Evolutionary conservation across 2,888 invertebrate species (phyloP).

Genomic region (Leptopilina drosophilae): DNA sequence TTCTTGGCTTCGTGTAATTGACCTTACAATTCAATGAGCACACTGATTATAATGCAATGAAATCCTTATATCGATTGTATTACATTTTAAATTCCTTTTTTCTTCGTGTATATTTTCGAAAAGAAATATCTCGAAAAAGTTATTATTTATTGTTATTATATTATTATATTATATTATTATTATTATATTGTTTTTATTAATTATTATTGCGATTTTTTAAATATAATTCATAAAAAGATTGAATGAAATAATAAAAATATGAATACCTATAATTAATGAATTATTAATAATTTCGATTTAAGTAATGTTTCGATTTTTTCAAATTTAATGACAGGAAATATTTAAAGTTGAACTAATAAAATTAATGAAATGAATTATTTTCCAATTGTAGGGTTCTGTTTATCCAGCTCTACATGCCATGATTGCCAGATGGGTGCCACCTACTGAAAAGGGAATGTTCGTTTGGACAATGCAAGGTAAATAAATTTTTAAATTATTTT

Average conservation of each 20-base stretch:
- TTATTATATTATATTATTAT: too few relatives aligned
- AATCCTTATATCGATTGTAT: slow-evolving; percentile 23
- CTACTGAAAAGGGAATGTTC: slow-evolving; percentile 87
- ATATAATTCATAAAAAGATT: too few relatives aligned
- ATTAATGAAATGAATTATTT: neutral
- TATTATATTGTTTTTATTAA: too few relatives aligned
- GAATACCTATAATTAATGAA: too few relatives aligned
- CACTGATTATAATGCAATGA: slow-evolving; percentile 2
- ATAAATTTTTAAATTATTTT: neutral
- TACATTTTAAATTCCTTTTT: neutral
- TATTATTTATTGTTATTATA: too few relatives aligned
- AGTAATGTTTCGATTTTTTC: too few relatives aligned
- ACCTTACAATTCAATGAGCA: slow-evolving; percentile 5
- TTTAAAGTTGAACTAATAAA: neutral
- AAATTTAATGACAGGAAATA: neutral
- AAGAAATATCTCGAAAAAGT: too few relatives aligned
- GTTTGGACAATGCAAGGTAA: slow-evolving; percentile 81
- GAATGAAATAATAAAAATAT: too few relatives aligned
- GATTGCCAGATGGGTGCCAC: slow-evolving; percentile 87
- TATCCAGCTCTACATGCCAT: slow-evolving; percentile 84
- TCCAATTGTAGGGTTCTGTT: slow-evolving; percentile 78
- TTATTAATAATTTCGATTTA: too few relatives aligned
- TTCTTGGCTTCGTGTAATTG: slow-evolving; percentile 23
- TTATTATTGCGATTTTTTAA: too few relatives aligned
- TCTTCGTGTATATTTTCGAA: too few relatives aligned